phyloP scores from a whole-genome alignment of 2,888 invertebrate genomes.

The Drosophila mettleri region DNA sequence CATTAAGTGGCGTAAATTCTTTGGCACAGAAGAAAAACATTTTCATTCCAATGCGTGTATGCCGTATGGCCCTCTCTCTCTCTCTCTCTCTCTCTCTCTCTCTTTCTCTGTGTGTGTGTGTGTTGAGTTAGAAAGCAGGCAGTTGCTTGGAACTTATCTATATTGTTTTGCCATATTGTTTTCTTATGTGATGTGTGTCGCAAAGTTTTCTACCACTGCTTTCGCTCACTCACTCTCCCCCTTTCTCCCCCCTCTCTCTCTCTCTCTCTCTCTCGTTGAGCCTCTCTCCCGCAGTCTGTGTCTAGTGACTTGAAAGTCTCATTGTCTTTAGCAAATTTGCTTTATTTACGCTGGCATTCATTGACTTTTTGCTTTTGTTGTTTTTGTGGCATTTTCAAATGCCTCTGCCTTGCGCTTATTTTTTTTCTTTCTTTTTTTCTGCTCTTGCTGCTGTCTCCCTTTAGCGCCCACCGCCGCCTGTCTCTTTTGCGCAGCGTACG shows the following conservation, averaged over 20 bases:
- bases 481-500: conserved; percentile 55
- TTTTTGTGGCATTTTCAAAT: conserved; percentile 69
- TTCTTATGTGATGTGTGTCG: conserved; percentile 77
- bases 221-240: not conserved
- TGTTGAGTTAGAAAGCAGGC: conserved; percentile 35
- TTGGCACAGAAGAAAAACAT: conserved; percentile 68
- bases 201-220: conserved; percentile 20
- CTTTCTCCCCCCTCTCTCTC: conserved; percentile 5
- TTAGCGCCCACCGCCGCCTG: not conserved
- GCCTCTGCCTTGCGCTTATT: conserved; percentile 44
- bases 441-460: not conserved
- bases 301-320: conserved; percentile 62
- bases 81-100: not conserved
- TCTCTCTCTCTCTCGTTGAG: conserved; percentile 10
- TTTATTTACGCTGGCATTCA: conserved; percentile 74
- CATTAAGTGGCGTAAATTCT: conserved; percentile 69
- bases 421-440: conserved; percentile 5
- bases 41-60: conserved; percentile 72
- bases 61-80: not conserved
- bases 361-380: conserved; percentile 64
- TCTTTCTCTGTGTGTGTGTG: not conserved
- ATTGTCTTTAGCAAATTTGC: conserved; percentile 78
- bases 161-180: conserved; percentile 82
- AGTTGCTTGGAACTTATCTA: conserved; percentile 81
- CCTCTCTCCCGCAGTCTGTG: conserved; percentile 9